Percentiles rank a stretch among this genome's conserved stretches.
Evolutionary conservation across 1,140 invertebrate species (phyloP).

Genomic region (Solen grandis): DNA sequence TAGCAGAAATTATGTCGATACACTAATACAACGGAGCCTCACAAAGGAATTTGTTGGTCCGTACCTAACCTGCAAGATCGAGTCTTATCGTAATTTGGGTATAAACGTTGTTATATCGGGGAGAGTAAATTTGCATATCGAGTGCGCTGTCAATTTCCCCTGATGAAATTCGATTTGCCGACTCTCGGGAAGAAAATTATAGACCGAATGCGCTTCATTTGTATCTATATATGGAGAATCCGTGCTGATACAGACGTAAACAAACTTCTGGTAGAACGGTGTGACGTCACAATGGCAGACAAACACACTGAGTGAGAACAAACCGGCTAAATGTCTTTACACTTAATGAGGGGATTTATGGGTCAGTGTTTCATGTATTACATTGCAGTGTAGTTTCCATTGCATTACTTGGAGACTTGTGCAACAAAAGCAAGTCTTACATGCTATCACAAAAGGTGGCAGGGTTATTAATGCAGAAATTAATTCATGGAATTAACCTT

Average conservation of each 20-base stretch:
- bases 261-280: background rate
- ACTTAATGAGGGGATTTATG: background rate
- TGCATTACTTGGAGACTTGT: background rate
- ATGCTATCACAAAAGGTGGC: too few species aligned
- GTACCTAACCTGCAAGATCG: constrained; percentile 2
- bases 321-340: background rate
- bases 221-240: background rate
- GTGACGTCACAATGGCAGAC: background rate
- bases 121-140: constrained; percentile 55
- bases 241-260: background rate
- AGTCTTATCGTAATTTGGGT: constrained; percentile 44
- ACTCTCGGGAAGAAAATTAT: constrained; percentile 35
- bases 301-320: background rate
- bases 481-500: too few species aligned
- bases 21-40: background rate
- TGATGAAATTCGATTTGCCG: constrained; percentile 58
- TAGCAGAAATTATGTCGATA: background rate
- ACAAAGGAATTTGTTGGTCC: constrained; percentile 13
- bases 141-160: constrained; percentile 54
- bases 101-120: constrained; percentile 57
- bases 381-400: background rate
- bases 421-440: too few species aligned
- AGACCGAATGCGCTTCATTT: constrained; percentile 2
- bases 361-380: background rate
- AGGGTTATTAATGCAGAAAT: too few species aligned